phyloP scores from a whole-genome alignment of 2,888 invertebrate species.

The Emesis furor region DNA sequence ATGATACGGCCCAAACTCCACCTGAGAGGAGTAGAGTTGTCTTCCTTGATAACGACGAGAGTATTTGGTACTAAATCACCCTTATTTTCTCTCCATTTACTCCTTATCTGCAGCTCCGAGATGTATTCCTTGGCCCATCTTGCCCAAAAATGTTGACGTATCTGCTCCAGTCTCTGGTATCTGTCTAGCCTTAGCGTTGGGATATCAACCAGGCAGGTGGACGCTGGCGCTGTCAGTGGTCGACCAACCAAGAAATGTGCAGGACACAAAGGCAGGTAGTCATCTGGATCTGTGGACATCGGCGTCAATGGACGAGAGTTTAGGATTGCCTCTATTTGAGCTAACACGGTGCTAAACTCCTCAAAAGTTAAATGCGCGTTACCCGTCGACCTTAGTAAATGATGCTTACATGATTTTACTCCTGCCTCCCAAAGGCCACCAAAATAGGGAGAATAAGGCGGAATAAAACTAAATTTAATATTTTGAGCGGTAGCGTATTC shows the following conservation, averaged over 20 bases:
- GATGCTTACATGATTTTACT: slow-evolving; percentile 5
- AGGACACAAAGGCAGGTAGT: too few relatives aligned
- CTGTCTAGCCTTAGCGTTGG: background rate
- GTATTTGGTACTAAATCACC: background rate
- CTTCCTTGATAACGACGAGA: background rate
- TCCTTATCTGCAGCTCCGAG: background rate
- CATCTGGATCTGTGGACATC: too few relatives aligned
- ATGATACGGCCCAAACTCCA: too few relatives aligned
- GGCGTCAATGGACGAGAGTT: too few relatives aligned
- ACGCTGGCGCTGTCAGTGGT: too few relatives aligned
- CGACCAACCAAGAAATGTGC: too few relatives aligned
- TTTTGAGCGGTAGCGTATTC: background rate
- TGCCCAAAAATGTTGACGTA: background rate
- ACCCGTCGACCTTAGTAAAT: background rate
- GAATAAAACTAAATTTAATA: slow-evolving; percentile 6
- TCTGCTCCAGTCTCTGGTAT: background rate
- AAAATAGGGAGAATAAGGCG: slow-evolving; percentile 13
- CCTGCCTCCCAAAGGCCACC: background rate
- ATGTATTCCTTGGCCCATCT: background rate
- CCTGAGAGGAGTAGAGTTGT: too few relatives aligned
- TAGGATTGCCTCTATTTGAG: too few relatives aligned
- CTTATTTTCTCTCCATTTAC: background rate
- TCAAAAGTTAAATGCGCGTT: too few relatives aligned
- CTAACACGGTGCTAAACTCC: too few relatives aligned
- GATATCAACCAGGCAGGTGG: background rate